Conservation (phyloP, 1,140 invertebrate genomes). For the Ips typographus region DNA sequence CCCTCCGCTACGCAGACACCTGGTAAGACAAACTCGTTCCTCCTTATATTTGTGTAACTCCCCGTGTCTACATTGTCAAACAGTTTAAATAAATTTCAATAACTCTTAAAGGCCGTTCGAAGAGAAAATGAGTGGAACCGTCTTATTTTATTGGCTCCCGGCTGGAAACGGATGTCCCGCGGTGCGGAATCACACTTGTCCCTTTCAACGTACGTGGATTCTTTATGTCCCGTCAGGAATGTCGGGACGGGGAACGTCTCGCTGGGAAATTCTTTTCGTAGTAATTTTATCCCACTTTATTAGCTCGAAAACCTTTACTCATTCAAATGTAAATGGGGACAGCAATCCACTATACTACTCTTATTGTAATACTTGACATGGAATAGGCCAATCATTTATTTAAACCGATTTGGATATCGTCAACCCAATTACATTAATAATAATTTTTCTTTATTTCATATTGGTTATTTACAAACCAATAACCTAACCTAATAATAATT, state of each 20-base stretch:
- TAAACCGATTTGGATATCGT: too few relatives aligned
- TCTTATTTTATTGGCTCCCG: conserved; percentile 42
- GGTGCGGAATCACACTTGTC: conserved; percentile 41
- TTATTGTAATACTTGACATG: too few relatives aligned
- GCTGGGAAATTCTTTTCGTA: not conserved
- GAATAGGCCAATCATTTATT: too few relatives aligned
- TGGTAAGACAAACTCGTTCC: conserved; percentile 30
- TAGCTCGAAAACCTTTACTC: not conserved
- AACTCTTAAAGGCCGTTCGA: conserved; percentile 34
- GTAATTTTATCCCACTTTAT: not conserved
- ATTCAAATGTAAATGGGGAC: too few relatives aligned
- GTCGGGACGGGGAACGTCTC: not conserved
- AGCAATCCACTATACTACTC: too few relatives aligned
- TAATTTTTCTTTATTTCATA: too few relatives aligned
- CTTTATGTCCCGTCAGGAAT: conserved; percentile 35
- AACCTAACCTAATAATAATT: too few relatives aligned
- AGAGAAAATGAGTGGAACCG: conserved; percentile 32
- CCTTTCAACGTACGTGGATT: conserved; percentile 42
- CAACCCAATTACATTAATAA: too few relatives aligned
- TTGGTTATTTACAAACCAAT: too few relatives aligned
- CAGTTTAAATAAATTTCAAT: conserved; percentile 42
- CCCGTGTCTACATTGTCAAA: conserved; percentile 34
- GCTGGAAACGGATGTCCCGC: conserved; percentile 35
- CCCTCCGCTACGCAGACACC: conserved; percentile 23
- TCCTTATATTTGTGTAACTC: conserved; percentile 31